Evolutionary conservation across 2,113 vertebrate genomes (phyloP).

Genomic region (Leptosomus discolor): DNA sequence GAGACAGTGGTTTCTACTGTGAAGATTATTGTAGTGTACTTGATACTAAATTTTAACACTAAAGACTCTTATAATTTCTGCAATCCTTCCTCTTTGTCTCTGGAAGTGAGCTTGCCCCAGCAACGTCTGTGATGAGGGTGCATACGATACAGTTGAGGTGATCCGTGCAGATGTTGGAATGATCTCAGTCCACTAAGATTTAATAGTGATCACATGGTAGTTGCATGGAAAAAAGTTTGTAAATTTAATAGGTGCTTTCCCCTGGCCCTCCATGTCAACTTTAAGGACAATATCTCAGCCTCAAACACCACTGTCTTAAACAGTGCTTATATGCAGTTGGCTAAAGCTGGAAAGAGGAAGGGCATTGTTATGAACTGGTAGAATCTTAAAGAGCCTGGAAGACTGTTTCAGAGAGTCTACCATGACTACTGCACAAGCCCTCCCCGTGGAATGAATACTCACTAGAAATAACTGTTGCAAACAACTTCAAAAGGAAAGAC

Average conservation of each 20-base stretch:
- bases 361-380: neutral
- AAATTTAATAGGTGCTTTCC: neutral
- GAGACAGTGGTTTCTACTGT: neutral
- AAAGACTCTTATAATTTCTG: neutral
- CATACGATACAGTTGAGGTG: neutral
- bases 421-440: neutral
- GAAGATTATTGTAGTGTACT: neutral
- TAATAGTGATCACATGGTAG: neutral
- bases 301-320: neutral
- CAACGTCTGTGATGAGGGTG: neutral
- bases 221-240: fast-evolving
- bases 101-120: neutral
- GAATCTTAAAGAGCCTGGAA: neutral
- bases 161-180: neutral
- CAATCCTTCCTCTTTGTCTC: neutral
- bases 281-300: neutral
- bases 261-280: neutral
- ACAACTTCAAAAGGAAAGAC: slow-evolving; percentile 19
- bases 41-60: neutral
- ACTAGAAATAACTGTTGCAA: neutral
- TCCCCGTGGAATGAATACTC: neutral
- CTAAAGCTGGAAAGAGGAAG: neutral
- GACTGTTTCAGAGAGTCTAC: neutral
- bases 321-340: neutral
- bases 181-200: neutral